Conservation (phyloP, 2,113 vertebrate genomes). For the Passer montanus region DNA sequence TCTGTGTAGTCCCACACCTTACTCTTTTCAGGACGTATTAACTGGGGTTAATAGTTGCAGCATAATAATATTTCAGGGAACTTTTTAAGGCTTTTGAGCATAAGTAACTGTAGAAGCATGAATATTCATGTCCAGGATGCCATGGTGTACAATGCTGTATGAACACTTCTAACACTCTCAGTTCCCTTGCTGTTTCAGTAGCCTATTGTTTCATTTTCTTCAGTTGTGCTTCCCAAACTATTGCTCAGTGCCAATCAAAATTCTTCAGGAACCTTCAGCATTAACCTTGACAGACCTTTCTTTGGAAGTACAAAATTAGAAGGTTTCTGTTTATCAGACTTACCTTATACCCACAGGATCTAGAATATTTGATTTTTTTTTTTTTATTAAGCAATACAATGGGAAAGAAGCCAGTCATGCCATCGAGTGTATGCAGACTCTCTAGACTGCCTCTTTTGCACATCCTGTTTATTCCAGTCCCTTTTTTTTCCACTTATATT, state of each 20-base stretch:
- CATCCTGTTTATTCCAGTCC: not conserved
- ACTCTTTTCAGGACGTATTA: not conserved
- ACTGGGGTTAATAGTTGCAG: slow-evolving; percentile 25
- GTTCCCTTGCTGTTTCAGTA: slow-evolving; percentile 51
- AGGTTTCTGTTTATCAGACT: slow-evolving; percentile 48
- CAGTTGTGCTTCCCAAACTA: slow-evolving; percentile 34
- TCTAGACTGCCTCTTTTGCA: not conserved
- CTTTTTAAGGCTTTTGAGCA: slow-evolving; percentile 37
- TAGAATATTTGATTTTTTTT: not conserved
- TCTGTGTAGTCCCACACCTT: not conserved
- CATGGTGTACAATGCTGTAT: slow-evolving; percentile 25
- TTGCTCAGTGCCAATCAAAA: slow-evolving; percentile 32
- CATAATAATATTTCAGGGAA: not conserved
- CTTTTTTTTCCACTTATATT: not conserved
- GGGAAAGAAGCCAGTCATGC: not conserved
- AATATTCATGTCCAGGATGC: slow-evolving; percentile 66
- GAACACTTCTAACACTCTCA: slow-evolving; percentile 25
- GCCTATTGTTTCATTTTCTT: slow-evolving; percentile 48
- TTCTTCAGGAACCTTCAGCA: not conserved
- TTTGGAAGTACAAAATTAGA: slow-evolving; percentile 49
- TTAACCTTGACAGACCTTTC: slow-evolving; percentile 60
- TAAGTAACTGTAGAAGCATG: not conserved
- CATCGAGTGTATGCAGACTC: not conserved
- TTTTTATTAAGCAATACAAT: not conserved
- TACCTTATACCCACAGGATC: slow-evolving; percentile 39